Base-by-base conservation (phyloP, 2,888 invertebrate species). In the Parnassius orleans region DNA sequence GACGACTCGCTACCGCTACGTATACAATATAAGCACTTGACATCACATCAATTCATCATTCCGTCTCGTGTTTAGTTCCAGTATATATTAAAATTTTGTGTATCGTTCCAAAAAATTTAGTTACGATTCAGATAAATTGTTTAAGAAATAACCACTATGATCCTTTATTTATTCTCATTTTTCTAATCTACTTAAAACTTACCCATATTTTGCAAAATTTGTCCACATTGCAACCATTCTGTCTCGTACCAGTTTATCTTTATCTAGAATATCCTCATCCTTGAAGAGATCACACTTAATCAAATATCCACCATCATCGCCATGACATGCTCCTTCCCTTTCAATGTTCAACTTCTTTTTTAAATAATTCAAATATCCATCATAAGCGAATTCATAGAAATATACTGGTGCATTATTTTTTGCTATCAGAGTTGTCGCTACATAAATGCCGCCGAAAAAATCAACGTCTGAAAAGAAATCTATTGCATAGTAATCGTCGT, bases 131-230 rank as follows among this genome's bases (percentile, higher is more conserved):
- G 33, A 19, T 19, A 19, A 15, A 15, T 2, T 2, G 19, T 19
- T 19, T 19, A 19, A 19, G 19, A 33, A 33, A 33, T 33, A 33
- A 33, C 7, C 7, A 33, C 33, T 33, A 5, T 33, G 19, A 0
- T 19, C 19, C 19, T 19, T 19, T 2, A 19, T 19, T 1, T 33
- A 33, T 5, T 33, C 33, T 33, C 33, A 33, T 33, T 33, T 5
- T 33, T 7, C 33, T 33, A 33, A 33, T 33, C 33, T 33, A 33
- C 5, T 33, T n/a, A 33, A 63, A 54, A 73, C 84, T 80, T 75
- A 93, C 86, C 93, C 90, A 70, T 78, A 79, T 73, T 92, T 93
- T 0, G 94, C 94, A 76, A 95, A 95, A 71, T 94, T 94, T 0
- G 93, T 92, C 94, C 95, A 94, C 80, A 94, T 79, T 19, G 83